Base-by-base conservation (phyloP, 2,888 invertebrate genomes). In the Hirtodrosophila confusa region DNA sequence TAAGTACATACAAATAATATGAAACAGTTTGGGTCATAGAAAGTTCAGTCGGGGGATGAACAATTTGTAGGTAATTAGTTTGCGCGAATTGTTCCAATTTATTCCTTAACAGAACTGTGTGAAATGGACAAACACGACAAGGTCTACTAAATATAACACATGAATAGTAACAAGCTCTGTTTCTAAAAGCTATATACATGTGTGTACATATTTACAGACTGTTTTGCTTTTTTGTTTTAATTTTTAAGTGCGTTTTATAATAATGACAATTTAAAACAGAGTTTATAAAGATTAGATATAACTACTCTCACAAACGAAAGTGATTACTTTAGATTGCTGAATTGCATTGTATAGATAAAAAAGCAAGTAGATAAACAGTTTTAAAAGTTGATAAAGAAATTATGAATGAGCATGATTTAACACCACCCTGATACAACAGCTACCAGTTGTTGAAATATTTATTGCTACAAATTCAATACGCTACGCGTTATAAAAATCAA, bases 91-190 rank as follows among this genome's bases (percentile, higher is more conserved):
- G 60, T 60, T 69, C 48, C 40, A 66, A 67, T 57, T 51, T 44
- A 43, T 54, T 63, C 43, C 56, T 77, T 65, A 53, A 44, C 58
- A 61, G 10, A 58, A 35, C 35, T 56, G 33, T 35, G 56, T 58
- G 40, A 69, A 73, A 56, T 65, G 57, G 60, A 71, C 67, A 53
- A 63, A 65, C 62, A 67, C 33, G 36, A 44, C 71, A 72, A 71
- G 68, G 58, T 68, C 53, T 63, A 35, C 9, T 45, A 57, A 66
- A 41, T 62, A 35, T 75, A 40, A 43, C 61, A 73, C 40, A 53
- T 51, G 12, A 24, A 65, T 66, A 61, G 47, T 66, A 76, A 67
- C 48, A 49, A 48, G 63, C 9, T 31, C 45, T 7, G 4, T 11
- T 23, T 43, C 9, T 65, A n/a, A 41, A 37, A 3, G 8, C 17